These are phyloP conservation scores for Danio tinwini DNA, from an alignment of 2,797 vertebrate genomes.

Conservation along the genomic window DNA sequence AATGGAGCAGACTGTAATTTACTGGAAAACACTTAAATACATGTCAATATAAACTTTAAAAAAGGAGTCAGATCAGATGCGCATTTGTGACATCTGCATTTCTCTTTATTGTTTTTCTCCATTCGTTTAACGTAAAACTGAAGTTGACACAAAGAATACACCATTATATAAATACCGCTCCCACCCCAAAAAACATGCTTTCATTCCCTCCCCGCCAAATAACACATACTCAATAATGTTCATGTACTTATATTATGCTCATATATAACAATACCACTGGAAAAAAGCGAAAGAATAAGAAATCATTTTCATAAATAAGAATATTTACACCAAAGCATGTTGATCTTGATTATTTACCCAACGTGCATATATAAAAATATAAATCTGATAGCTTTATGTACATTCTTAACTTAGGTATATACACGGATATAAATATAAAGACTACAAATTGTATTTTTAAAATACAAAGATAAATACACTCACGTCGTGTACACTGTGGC, in stretches of 20 bases:
- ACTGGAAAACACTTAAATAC: background rate
- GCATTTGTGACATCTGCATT: conserved; percentile 34
- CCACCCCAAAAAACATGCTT: conserved; percentile 56
- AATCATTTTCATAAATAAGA: conserved; percentile 73
- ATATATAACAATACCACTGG: conserved; percentile 71
- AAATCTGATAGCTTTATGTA: conserved; percentile 89
- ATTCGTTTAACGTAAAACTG: conserved; percentile 52
- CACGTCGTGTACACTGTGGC: conserved; percentile 95
- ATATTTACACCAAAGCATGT: conserved; percentile 65
- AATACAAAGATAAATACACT: conserved; percentile 99
- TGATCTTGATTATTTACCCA: conserved; percentile 71
- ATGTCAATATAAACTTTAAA: background rate
- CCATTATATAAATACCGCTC: conserved; percentile 61
- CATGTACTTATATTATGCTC: conserved; percentile 70
- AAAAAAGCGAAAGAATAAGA: conserved; percentile 66
- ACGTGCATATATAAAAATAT: conserved; percentile 98
- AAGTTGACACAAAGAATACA: conserved; percentile 62
- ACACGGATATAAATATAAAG: conserved; percentile 94
- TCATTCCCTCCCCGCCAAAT: conserved; percentile 50
- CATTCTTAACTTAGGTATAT: conserved; percentile 76
- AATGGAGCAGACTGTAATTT: conserved; percentile 37
- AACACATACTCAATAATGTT: conserved; percentile 59
- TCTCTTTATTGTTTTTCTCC: conserved; percentile 54
- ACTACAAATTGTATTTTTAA: conserved; percentile 99
- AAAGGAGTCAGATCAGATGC: background rate